Evolutionary conservation across 2,113 vertebrate genomes (phyloP).

Genomic region (Protobothrops mucrosquamatus): DNA sequence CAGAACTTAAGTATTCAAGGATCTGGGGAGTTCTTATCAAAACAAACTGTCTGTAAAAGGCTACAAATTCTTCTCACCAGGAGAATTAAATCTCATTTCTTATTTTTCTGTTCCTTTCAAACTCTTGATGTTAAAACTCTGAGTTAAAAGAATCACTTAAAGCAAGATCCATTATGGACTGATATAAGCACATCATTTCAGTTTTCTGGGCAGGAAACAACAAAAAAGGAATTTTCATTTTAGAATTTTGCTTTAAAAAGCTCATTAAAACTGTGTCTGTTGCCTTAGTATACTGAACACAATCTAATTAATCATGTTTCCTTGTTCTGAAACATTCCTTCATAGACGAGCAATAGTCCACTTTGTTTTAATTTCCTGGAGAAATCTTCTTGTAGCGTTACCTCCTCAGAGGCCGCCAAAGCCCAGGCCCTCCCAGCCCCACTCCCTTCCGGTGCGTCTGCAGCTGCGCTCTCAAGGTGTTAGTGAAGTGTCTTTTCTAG

Average conservation of each 20-base stretch:
- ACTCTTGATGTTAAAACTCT: background rate
- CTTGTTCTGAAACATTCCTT: background rate
- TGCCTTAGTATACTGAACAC: background rate
- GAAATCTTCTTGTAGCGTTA: background rate
- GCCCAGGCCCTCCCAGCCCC: too few relatives aligned
- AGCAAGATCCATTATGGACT: background rate
- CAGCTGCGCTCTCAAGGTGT: too few relatives aligned
- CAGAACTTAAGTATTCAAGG: background rate
- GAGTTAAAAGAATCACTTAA: background rate
- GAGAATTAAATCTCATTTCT: background rate
- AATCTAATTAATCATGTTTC: background rate
- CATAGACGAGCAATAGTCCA: background rate
- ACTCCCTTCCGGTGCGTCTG: too few relatives aligned
- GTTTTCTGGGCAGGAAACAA: background rate
- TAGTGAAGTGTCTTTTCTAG: too few relatives aligned
- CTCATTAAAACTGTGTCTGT: background rate
- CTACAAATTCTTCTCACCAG: background rate
- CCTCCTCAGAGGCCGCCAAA: too few relatives aligned
- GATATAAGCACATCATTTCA: background rate
- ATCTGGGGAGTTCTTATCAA: background rate
- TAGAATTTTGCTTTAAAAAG: background rate
- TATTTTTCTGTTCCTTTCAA: background rate
- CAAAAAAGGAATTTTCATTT: background rate
- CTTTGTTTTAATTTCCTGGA: conserved; percentile 3
- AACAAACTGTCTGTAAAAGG: background rate